These are phyloP conservation scores for Aspidiotus destructor DNA, from an alignment of 2,888 invertebrate genomes.

Conservation along the genomic window DNA sequence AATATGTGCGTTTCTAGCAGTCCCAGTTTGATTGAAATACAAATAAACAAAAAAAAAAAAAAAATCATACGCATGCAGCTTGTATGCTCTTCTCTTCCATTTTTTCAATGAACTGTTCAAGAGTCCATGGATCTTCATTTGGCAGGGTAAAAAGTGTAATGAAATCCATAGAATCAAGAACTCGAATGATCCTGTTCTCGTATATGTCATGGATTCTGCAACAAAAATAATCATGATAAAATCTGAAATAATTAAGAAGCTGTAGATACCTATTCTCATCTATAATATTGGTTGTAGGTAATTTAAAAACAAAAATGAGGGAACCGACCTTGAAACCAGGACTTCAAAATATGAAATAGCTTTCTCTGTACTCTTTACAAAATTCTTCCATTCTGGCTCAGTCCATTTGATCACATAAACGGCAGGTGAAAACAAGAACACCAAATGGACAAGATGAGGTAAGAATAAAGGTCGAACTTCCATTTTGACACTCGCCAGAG, in stretches of 20 bases:
- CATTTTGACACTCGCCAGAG: conserved; percentile 64
- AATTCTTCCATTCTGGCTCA: conserved; percentile 67
- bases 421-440: conserved; percentile 72
- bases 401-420: conserved; percentile 77
- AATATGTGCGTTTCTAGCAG: background rate
- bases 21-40: background rate
- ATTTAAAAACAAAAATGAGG: too few relatives aligned
- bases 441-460: conserved; percentile 74
- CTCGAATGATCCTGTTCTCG: conserved; percentile 78
- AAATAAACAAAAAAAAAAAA: conserved; percentile 7
- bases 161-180: conserved; percentile 76
- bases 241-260: conserved; percentile 11
- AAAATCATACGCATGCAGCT: conserved; percentile 43
- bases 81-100: conserved; percentile 69
- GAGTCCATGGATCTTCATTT: conserved; percentile 68
- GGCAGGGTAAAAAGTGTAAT: conserved; percentile 73
- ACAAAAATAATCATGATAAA: background rate
- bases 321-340: conserved; percentile 47
- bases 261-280: too few relatives aligned
- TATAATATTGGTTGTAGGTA: too few relatives aligned
- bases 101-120: conserved; percentile 73
- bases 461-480: conserved; percentile 84
- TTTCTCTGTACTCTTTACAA: conserved; percentile 62
- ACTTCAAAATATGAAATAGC: conserved; percentile 73
- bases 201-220: conserved; percentile 77